phyloP scores from a whole-genome alignment of 2,888 invertebrate genomes.

The Zygogramma bicolorata region DNA sequence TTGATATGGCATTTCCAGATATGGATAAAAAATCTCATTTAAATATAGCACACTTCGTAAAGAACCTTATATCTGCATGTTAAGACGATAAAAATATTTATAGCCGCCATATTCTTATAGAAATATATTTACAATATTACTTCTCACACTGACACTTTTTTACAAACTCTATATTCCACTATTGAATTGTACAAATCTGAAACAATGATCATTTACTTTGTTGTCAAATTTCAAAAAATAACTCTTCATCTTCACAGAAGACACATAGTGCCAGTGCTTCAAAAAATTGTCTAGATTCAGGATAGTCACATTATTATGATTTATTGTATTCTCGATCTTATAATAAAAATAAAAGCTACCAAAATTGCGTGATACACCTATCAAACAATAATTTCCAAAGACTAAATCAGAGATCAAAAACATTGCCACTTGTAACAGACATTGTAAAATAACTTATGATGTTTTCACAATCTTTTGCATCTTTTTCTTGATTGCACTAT shows the following conservation, averaged over 20 bases:
- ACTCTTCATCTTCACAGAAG: conserved; percentile 61
- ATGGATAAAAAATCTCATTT: conserved; percentile 64
- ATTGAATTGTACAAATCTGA: conserved; percentile 26
- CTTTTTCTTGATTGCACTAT: conserved; percentile 52
- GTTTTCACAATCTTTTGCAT: conserved; percentile 34
- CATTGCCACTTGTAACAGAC: conserved; percentile 64
- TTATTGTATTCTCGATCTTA: conserved; percentile 40
- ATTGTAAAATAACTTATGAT: conserved; percentile 35
- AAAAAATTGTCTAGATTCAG: conserved; percentile 41
- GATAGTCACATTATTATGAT: conserved; percentile 42
- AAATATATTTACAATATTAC: conserved; percentile 61
- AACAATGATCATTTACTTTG: conserved; percentile 26
- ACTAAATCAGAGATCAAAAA: conserved; percentile 64
- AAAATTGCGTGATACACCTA: conserved; percentile 47
- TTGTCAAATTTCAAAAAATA: conserved; percentile 44
- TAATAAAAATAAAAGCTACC: conserved; percentile 48
- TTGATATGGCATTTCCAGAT: conserved; percentile 68
- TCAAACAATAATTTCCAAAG: conserved; percentile 45
- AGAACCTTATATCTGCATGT: conserved; percentile 57
- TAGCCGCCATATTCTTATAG: conserved; percentile 63
- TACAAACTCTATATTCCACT: conserved; percentile 31
- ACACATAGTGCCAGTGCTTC: conserved; percentile 49
- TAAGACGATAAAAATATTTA: conserved; percentile 62
- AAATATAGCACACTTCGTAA: conserved; percentile 62
- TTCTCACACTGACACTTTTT: conserved; percentile 62